Evolutionary conservation across 2,888 invertebrate genomes (phyloP).

Genomic region (Agrotis segetum): DNA sequence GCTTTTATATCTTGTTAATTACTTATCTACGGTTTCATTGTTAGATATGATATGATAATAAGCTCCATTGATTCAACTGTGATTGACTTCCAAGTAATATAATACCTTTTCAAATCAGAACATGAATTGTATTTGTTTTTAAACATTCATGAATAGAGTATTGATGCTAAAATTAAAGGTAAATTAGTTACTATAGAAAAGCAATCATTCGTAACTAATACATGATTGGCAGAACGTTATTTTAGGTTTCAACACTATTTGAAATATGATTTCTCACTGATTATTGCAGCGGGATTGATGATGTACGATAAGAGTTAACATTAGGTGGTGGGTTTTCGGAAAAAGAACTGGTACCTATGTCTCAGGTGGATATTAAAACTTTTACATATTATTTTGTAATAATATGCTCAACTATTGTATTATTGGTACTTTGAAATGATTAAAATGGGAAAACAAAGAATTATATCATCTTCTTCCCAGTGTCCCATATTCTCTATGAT

Average conservation of each 20-base stretch:
- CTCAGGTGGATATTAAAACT: too few relatives aligned
- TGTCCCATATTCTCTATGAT: too few relatives aligned
- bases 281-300: neutral
- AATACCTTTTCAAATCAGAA: constrained; percentile 19
- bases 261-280: neutral
- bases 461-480: too few relatives aligned
- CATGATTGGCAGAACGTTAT: constrained; percentile 18
- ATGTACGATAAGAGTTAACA: neutral
- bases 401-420: too few relatives aligned
- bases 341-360: neutral
- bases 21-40: neutral
- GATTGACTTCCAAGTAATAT: constrained; percentile 24
- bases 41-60: constrained; percentile 24
- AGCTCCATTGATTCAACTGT: constrained; percentile 23
- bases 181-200: constrained; percentile 1
- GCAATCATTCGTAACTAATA: constrained; percentile 8
- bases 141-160: constrained; percentile 3
- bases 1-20: neutral
- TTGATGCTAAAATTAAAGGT: neutral
- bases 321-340: neutral
- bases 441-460: too few relatives aligned
- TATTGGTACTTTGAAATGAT: too few relatives aligned
- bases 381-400: too few relatives aligned
- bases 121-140: constrained; percentile 13
- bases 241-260: neutral